A percentile compares a stretch with the other conserved stretches of the same genome.
Conservation (phyloP, 2,888 invertebrate species). For the Patella caerulea region DNA sequence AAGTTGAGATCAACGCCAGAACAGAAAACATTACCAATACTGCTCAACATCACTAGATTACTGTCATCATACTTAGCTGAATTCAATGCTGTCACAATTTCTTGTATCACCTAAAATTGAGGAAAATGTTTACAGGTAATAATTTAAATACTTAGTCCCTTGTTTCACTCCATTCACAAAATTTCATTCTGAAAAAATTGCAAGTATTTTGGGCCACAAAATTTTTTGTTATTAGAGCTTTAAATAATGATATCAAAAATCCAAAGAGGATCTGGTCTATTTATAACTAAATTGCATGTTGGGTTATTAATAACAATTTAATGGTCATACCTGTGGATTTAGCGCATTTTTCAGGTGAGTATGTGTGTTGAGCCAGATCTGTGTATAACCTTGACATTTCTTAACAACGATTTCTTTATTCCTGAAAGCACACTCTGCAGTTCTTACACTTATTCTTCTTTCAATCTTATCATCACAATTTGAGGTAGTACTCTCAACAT, state of each 20-base stretch:
- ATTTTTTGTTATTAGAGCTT: too few species aligned
- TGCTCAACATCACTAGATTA: constrained; percentile 81
- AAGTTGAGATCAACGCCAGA: constrained; percentile 86
- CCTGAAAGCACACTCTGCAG: constrained; percentile 69
- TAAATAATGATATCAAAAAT: too few species aligned
- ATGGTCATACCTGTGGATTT: constrained; percentile 75
- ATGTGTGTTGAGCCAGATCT: constrained; percentile 73
- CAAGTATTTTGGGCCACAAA: too few species aligned
- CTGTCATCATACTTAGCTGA: constrained; percentile 78
- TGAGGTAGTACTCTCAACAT: constrained; percentile 21
- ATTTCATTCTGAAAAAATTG: too few species aligned
- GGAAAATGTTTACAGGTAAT: too few species aligned
- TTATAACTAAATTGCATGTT: neutral
- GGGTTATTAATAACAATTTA: neutral
- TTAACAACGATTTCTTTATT: constrained; percentile 76
- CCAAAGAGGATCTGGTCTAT: too few species aligned
- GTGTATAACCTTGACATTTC: constrained; percentile 77
- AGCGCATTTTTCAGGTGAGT: constrained; percentile 78
- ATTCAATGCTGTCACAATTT: constrained; percentile 80
- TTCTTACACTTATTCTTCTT: constrained; percentile 68
- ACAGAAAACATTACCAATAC: constrained; percentile 83
- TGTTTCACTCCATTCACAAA: too few species aligned
- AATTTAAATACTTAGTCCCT: too few species aligned
- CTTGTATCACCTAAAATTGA: constrained; percentile 79
- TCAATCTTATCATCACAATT: constrained; percentile 50